Base-by-base conservation (phyloP, 2,888 invertebrate genomes). In the Pemphredon lugubris region DNA sequence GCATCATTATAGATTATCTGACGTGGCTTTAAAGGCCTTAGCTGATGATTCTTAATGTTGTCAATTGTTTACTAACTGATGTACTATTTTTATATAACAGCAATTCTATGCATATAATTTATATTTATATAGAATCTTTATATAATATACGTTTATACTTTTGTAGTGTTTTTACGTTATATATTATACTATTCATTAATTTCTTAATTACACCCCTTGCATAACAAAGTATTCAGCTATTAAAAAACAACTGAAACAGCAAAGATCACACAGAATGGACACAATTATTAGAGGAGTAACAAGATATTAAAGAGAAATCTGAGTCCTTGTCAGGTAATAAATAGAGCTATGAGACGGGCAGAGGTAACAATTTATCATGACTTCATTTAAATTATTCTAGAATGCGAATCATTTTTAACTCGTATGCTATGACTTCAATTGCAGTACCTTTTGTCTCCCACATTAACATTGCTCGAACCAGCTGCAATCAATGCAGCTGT, bases 1-100 rank as follows among this genome's bases (percentile, higher is more conserved):
- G 96, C 92, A 94, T 83, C 90, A 91, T 73, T 95, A 93, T 89
- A 91, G 95, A 16, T 83, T 81, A 6, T 32, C 50, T 0, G 13
- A 55, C 32, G 77, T 80, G 66, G 81, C 86, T 57, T 82, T 91
- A 44, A 83, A 87, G 64, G 82, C 83, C 77, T 79, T 91, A 65
- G 69, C 73, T 23, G 32, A 16, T 26, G 39, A 58, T 50, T 3
- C 44, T 18, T 75, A 84, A 77, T 66, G n/a, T n/a, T n/a, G n/a
- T 40, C 26, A 26, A 26, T 5, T 26, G 26, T 26, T 26, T 26
- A n/a, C 13, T 3, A 21, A 23, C n/a, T n/a, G n/a, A n/a, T n/a
- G n/a, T n/a, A n/a, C n/a, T n/a, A n/a, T n/a, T n/a, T n/a, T n/a
- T n/a, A n/a, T n/a, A n/a, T n/a, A n/a, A n/a, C n/a, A n/a, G n/a